Conservation (phyloP, 2,797 vertebrate genomes). For the Xiphorhynchus erythropygius region DNA sequence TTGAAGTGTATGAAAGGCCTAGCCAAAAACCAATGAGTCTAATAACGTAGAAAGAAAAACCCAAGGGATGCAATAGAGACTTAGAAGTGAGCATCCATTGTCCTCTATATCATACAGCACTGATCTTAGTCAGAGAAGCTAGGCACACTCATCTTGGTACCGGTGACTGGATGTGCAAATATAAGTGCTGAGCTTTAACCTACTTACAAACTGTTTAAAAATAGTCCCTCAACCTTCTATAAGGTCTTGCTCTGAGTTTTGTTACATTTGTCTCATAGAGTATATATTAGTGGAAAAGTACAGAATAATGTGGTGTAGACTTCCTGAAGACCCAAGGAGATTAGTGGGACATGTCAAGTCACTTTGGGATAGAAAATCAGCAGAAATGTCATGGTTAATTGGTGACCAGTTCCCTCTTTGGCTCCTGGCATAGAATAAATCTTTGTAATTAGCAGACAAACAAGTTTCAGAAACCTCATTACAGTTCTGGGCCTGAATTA, state of each 20-base stretch:
- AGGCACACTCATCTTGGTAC: neutral
- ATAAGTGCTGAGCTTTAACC: neutral
- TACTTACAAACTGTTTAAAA: neutral
- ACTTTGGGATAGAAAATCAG: neutral
- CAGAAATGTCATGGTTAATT: neutral
- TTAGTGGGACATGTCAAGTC: neutral
- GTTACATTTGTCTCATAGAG: neutral
- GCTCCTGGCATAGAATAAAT: neutral
- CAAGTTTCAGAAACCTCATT: neutral
- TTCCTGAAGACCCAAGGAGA: neutral
- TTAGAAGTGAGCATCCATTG: neutral
- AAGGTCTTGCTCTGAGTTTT: neutral
- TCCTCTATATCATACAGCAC: neutral
- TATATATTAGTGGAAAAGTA: neutral
- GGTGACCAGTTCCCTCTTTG: neutral
- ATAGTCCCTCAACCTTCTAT: neutral
- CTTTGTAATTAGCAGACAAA: neutral
- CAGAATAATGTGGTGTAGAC: neutral
- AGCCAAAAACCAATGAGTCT: neutral
- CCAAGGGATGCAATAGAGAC: neutral
- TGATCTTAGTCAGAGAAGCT: neutral
- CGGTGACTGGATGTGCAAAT: neutral
- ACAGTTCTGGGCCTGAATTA: neutral
- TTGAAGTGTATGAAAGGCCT: neutral
- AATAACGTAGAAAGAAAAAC: neutral